A percentile compares a stretch with the other conserved stretches of the same genome.
These are phyloP conservation scores for Peromyscus leucopus DNA, from an alignment of 2,113 vertebrate species.

Conservation along the genomic window DNA sequence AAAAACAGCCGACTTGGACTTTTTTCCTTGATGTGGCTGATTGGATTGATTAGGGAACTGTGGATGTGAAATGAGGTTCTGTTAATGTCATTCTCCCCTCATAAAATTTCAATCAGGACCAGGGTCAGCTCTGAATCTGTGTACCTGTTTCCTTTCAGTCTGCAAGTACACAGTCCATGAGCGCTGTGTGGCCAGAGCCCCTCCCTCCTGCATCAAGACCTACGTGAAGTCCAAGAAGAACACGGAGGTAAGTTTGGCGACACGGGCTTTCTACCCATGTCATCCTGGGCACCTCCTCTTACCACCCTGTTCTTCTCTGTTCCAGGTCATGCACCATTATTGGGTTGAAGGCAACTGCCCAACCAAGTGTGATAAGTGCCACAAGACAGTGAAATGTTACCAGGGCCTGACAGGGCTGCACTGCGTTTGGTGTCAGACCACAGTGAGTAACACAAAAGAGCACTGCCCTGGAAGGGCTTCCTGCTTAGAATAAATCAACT, in stretches of 20 bases:
- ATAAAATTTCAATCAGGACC: conserved; percentile 72
- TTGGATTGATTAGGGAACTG: conserved; percentile 85
- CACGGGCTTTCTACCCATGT: background rate
- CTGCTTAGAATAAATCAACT: background rate
- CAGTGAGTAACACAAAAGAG: conserved; percentile 88
- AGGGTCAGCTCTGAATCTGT: conserved; percentile 66
- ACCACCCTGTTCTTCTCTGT: conserved; percentile 57
- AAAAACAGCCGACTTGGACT: conserved; percentile 85
- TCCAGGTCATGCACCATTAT: conserved; percentile 96
- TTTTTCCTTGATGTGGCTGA: conserved; percentile 85
- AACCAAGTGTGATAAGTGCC: conserved; percentile 96
- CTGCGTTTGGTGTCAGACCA: conserved; percentile 98
- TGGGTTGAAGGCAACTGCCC: conserved; percentile 98
- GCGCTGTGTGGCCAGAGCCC: conserved; percentile 93
- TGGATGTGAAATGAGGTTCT: conserved; percentile 79
- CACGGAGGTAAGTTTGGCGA: conserved; percentile 90
- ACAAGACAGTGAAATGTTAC: conserved; percentile 98
- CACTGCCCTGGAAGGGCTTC: background rate
- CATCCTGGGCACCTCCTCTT: background rate
- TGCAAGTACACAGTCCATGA: conserved; percentile 97
- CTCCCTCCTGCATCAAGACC: conserved; percentile 95
- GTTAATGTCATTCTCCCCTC: conserved; percentile 80
- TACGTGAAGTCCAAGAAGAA: conserved; percentile 97
- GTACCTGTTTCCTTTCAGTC: conserved; percentile 87
- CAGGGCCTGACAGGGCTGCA: conserved; percentile 97